phyloP scores from a whole-genome alignment of 2,113 vertebrate species.

The Smithornis capensis region DNA sequence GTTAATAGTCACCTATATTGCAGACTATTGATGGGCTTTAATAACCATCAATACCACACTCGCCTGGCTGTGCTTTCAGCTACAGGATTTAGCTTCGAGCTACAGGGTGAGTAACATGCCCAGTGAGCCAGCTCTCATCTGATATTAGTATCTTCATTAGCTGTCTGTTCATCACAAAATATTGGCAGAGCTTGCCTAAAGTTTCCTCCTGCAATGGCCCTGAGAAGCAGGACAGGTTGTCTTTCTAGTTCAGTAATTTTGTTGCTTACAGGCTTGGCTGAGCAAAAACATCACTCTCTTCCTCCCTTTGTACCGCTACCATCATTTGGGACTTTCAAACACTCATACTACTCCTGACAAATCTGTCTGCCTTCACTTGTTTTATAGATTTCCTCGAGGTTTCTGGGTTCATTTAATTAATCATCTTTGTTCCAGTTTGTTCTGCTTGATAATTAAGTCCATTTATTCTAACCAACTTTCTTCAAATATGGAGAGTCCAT shows the following conservation, averaged over 20 bases:
- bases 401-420: conserved; percentile 15
- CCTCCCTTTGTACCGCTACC: not conserved
- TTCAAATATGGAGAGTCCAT: not conserved
- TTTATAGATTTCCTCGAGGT: not conserved
- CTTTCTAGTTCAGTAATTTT: not conserved
- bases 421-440: conserved; percentile 23
- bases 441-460: conserved; percentile 25
- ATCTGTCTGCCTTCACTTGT: not conserved
- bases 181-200: not conserved
- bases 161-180: not conserved
- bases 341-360: not conserved
- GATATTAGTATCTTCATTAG: not conserved
- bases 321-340: not conserved
- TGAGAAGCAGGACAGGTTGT: not conserved
- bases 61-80: not conserved
- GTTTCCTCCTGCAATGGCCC: not conserved
- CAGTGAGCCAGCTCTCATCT: not conserved
- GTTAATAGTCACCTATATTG: not conserved
- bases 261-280: conserved; percentile 1
- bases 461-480: conserved; percentile 1
- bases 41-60: not conserved
- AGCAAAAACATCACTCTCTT: not conserved
- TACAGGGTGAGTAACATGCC: not conserved
- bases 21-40: not conserved
- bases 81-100: not conserved